Base-by-base conservation (phyloP, 2,888 invertebrate genomes). In the Hirtodrosophila histrioides region DNA sequence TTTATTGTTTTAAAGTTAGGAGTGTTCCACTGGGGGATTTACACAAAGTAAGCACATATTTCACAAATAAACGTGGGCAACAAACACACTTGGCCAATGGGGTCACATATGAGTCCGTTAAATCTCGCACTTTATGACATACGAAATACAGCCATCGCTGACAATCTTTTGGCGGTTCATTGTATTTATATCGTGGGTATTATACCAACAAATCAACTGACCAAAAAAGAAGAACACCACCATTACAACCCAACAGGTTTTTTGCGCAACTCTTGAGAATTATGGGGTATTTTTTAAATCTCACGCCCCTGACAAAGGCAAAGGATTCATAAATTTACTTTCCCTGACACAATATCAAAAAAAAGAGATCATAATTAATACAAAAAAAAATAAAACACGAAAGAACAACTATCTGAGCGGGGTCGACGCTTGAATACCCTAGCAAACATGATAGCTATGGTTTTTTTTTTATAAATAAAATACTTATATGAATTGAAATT, bases 301-400 rank as follows among this genome's bases (percentile, higher is more conserved):
- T 43, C 31, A 29, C 44, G 55, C 40, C 50, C 48, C 43, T 39
- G 70, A 29, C 35, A 65, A 60, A 50, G 17, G 4, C 37, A 43
- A 17, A 50, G 31, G 46, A 17, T 24, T 44, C 37, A 77, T 63
- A 68, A 75, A 77, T 80, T 46, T 33, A 69, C 67, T 80, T 77
- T 77, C 72, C 12, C 66, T 54, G 48, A 5, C 51, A 36, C 24
- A 27, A 3, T 36, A 60, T 48, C 9, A 48, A 41, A n/a, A 49
- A 57, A 55, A 58, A 41, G 37, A 24, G 36, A 49, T 12, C 35
- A 51, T 37, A 35, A 48, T 29, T 51, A 35, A n/a, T 1, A 24
- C 11, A 36, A 24, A 29, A 36, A 43, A 56, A 56, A 33, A 31
- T 12, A 40, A 51, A 51, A 7, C 11, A 7, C 8, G 3, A 35